Evolutionary conservation across 2,797 vertebrate genomes (phyloP).

Genomic region (Mareca penelope): DNA sequence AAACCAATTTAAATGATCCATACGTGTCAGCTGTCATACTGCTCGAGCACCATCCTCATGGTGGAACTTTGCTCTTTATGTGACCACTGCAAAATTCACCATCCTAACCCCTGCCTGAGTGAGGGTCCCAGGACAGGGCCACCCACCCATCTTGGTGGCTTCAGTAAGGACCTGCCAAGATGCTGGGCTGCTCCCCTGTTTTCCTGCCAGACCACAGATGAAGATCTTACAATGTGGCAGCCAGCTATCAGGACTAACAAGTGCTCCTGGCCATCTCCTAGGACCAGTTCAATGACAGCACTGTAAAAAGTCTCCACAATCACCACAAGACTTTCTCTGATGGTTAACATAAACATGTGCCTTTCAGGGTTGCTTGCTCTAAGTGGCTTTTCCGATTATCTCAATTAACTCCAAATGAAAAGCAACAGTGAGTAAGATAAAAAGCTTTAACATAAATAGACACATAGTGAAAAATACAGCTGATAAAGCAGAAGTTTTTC

Average conservation of each 20-base stretch:
- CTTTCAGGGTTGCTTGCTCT: background rate
- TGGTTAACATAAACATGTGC: rapidly evolving
- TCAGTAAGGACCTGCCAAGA: background rate
- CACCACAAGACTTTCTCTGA: background rate
- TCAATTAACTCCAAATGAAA: constrained; percentile 15
- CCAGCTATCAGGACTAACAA: background rate
- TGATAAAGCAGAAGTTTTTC: background rate
- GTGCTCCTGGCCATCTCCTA: background rate
- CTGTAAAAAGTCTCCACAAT: background rate
- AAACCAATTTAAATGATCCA: constrained; percentile 72
- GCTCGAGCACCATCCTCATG: rapidly evolving
- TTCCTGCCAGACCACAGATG: background rate
- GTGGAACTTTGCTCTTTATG: background rate
- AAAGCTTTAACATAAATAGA: background rate
- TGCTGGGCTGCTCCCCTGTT: background rate
- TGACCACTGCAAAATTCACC: rapidly evolving
- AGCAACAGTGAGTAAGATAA: background rate
- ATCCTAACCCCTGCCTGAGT: rapidly evolving
- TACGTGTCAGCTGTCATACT: constrained; percentile 40
- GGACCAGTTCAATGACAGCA: background rate
- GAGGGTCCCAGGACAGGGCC: background rate
- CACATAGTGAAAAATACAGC: background rate
- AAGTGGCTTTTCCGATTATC: background rate
- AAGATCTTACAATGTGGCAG: background rate
- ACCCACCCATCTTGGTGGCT: background rate